Evolutionary conservation across 2,888 invertebrate species (phyloP).

Genomic region (Thymelicus sylvestris): DNA sequence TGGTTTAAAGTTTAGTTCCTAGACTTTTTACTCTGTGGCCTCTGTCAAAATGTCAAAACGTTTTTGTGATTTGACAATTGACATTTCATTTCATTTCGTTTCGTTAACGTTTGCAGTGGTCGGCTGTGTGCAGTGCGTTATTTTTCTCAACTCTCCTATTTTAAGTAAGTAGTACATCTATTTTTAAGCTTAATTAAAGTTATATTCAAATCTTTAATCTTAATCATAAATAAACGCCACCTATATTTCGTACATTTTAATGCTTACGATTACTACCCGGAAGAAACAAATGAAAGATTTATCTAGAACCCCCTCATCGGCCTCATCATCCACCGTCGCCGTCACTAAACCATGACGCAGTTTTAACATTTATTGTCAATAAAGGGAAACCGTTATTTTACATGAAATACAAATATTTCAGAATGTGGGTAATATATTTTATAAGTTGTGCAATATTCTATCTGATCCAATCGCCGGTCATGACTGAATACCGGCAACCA

Average conservation of each 20-base stretch:
- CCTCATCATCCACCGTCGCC: background rate
- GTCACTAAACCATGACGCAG: slow-evolving; percentile 1
- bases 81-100: too few species aligned
- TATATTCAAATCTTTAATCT: too few species aligned
- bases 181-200: background rate
- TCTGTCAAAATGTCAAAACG: too few species aligned
- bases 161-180: slow-evolving; percentile 39
- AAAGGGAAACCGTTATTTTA: background rate
- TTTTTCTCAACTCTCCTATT: slow-evolving; percentile 36
- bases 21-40: too few species aligned
- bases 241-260: too few species aligned
- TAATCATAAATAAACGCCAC: too few species aligned
- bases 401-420: background rate
- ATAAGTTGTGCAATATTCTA: slow-evolving; percentile 11
- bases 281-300: slow-evolving; percentile 33
- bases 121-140: slow-evolving; percentile 33
- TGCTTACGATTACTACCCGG: background rate
- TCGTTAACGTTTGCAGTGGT: slow-evolving; percentile 12
- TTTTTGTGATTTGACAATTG: too few species aligned
- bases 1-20: too few species aligned
- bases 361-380: slow-evolving; percentile 11
- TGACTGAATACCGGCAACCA: slow-evolving; percentile 11
- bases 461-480: background rate
- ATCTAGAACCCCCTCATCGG: slow-evolving; percentile 30
- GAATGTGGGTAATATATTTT: background rate